phyloP scores from a whole-genome alignment of 1,140 invertebrate genomes.

The Asbolus verrucosus region DNA sequence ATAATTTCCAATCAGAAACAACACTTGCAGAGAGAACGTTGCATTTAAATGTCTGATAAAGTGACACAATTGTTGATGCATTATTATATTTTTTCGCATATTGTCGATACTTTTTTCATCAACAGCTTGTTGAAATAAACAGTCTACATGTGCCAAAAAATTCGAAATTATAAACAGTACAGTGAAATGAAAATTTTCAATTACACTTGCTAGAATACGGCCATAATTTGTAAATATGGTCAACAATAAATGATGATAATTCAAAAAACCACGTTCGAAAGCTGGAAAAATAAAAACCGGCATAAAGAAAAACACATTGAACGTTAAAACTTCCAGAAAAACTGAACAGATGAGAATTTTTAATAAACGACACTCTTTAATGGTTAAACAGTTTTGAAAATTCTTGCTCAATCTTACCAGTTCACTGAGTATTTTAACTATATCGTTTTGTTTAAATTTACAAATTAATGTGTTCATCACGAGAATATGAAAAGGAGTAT shows the following conservation, averaged over 20 bases:
- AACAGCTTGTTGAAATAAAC: neutral
- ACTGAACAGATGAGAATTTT: neutral
- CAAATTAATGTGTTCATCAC: neutral
- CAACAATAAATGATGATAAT: slow-evolving; percentile 8
- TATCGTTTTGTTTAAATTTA: slow-evolving; percentile 2
- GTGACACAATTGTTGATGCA: slow-evolving; percentile 6
- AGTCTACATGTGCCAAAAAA: neutral
- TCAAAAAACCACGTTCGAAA: neutral
- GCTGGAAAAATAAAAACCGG: slow-evolving; percentile 2
- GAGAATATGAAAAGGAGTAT: neutral
- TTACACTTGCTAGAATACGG: neutral
- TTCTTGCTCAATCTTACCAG: neutral
- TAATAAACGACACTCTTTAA: neutral
- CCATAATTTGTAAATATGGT: neutral
- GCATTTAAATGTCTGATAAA: neutral
- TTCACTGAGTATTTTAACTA: neutral
- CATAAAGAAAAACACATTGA: neutral
- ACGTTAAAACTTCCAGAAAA: neutral
- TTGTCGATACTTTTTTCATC: neutral
- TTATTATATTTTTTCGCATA: neutral
- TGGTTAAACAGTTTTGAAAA: neutral
- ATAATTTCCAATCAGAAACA: slow-evolving; percentile 12
- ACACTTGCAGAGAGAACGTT: neutral
- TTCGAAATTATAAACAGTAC: neutral
- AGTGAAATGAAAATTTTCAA: slow-evolving; percentile 10